Base-by-base conservation (phyloP, 2,888 invertebrate species). In the Drosophila helvetica region DNA sequence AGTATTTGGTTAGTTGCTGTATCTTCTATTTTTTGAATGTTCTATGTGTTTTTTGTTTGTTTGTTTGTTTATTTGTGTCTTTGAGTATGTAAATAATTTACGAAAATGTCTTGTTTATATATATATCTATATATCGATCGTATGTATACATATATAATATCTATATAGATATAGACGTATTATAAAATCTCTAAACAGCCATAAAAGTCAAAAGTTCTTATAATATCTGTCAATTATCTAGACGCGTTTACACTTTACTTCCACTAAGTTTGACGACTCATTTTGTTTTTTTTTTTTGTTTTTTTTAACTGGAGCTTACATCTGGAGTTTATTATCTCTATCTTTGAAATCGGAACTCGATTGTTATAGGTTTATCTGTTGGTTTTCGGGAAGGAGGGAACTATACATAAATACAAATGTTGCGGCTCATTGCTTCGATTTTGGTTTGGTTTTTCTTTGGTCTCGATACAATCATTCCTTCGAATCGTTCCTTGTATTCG, bases 201-300 rank as follows among this genome's bases (percentile, higher is more conserved):
- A 90, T 89, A 82, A 90, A 82, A 90, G 89, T 90, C 86, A 82
- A 90, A 89, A 90, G 76, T 89, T 79, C 82, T 82, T 86, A 82
- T 75, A 71, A 67, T 79, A 59, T 47, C 33, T 65, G 73, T 80
- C 69, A 82, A 81, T 85, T 83, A 79, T 77, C 82, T 83, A 86
- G 75, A 79, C 71, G 79, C 75, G 73, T 78, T 68, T 80, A 69
- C 69, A 61, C n/a, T n/a, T 30, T n/a, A 38, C 74, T 73, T 60
- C 55, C 57, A 63, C 59, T 68, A 58, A 62, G 55, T 58, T 55
- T 57, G 27, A 27, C 27, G 27, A 27, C 27, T 18, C 17, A 22
- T 58, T 12, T 52, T 22, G 0, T 42, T 43, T 22, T 5, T 22
- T 0, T 22, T 22, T 22, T 22, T 22, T 7, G 2, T 8, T 27